A percentile compares a stretch with the other conserved stretches of the same genome.
Conservation (phyloP, 2,113 vertebrate genomes). For the Indicator maculatus region DNA sequence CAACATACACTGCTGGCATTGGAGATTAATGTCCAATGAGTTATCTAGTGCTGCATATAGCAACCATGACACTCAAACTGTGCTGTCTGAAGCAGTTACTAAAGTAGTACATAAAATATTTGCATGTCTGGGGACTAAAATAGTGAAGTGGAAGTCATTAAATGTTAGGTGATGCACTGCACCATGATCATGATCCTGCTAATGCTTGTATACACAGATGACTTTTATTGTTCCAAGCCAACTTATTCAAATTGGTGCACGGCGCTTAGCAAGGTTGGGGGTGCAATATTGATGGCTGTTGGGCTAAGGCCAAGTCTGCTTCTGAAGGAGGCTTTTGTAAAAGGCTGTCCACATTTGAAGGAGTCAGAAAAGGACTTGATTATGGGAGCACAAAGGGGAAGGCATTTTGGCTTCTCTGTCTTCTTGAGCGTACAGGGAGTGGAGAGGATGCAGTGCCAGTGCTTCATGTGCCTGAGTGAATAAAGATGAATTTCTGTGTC, state of each 20-base stretch:
- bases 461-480: neutral
- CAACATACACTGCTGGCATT: neutral
- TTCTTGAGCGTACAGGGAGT: neutral
- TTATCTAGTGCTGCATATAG: neutral
- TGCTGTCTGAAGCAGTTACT: neutral
- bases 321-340: neutral
- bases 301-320: accelerated
- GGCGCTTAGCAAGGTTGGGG: neutral
- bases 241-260: accelerated
- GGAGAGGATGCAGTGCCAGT: neutral
- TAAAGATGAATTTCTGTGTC: neutral
- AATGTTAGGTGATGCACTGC: too few relatives aligned
- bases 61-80: neutral
- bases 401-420: neutral
- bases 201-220: neutral
- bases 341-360: neutral
- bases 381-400: neutral
- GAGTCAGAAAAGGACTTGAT: neutral
- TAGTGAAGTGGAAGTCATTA: neutral
- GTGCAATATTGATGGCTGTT: accelerated
- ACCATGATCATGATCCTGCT: neutral
- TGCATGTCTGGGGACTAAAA: neutral
- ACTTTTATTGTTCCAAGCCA: neutral
- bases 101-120: neutral
- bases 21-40: neutral